Evolutionary conservation across 2,888 invertebrate genomes (phyloP), one percentile per base, ranked within the genome.

Genomic region (Polydrusus pterygomalis): DNA sequence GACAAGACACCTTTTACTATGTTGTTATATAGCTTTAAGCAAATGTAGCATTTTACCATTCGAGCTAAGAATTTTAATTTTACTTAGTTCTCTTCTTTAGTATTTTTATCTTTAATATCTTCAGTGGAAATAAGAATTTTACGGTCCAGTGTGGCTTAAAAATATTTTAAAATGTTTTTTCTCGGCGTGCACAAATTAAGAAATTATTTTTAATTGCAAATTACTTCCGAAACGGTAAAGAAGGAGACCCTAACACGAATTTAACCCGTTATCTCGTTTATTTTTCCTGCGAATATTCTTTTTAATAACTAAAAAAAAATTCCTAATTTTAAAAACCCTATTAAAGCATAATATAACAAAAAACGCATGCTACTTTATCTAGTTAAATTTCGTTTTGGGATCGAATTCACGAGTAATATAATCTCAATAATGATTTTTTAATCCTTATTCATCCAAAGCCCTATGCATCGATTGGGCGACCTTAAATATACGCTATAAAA

Each of bases 1-100:
- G 58, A 64, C 34, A 75, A 71, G 20, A 51, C 34, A 56, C 43
- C 58, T 70, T n/a, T 60, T 70, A 70, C 70, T 65, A 65, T 67
- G 67, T 75, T 75, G 62, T 75, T 62, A 62, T 62, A 64, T 70
- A 54, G 45, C 63, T 30, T 70, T 56, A 64, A 70, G 62, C 30
- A 40, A 64, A 56, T 25, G 69, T 72, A 49, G 17, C 40, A 34
- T 63, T 62, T 11, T 11, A 1, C 43, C 30, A 9, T 30, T 58
- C 3, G 54, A 18, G 18, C 56, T 30, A 56, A 45, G 43, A 62
- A 74, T 70, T 74, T 74, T 56, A 70, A 74, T 74, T 74, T 70
- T 15, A n/a, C 49, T 40, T 56, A 63, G 45, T 70, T 34, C 17
- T n/a, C 30, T 67, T 71, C 17, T 47, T 69, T 60, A 51, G 54